Conservation (phyloP, 2,797 vertebrate species). For the Cuniculus paca region DNA sequence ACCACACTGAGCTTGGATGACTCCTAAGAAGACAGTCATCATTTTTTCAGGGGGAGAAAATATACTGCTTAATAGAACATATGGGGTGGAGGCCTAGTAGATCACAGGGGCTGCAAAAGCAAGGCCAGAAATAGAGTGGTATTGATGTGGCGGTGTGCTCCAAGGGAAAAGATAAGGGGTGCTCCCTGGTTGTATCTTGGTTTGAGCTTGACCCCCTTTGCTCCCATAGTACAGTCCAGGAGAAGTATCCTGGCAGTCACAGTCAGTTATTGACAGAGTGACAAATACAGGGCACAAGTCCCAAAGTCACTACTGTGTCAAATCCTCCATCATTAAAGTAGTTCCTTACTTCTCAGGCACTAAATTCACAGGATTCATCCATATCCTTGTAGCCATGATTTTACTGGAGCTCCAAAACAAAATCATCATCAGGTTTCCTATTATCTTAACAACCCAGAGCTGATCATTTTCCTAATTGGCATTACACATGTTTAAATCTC, state of each 20-base stretch:
- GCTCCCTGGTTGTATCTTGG: neutral
- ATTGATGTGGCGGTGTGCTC: neutral
- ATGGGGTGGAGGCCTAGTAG: neutral
- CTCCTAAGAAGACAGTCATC: neutral
- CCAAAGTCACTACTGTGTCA: neutral
- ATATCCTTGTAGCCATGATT: neutral
- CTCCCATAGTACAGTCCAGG: neutral
- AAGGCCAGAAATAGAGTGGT: neutral
- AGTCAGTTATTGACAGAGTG: slow-evolving; percentile 27
- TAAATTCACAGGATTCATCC: slow-evolving; percentile 44
- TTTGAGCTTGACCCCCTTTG: neutral
- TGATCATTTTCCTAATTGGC: slow-evolving; percentile 83
- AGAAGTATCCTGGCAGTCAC: neutral
- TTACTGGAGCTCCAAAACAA: slow-evolving; percentile 65
- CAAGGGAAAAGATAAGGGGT: neutral
- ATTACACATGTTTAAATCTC: slow-evolving; percentile 74
- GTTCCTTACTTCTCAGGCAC: slow-evolving; percentile 1
- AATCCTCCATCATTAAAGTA: neutral
- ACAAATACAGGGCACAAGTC: neutral
- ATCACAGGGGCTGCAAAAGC: neutral
- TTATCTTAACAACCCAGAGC: slow-evolving; percentile 77
- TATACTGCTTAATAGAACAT: neutral
- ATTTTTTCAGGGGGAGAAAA: neutral
- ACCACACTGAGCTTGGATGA: neutral
- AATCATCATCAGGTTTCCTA: slow-evolving; percentile 65